Evolutionary conservation across 1,140 invertebrate genomes (phyloP).

Genomic region (Amyelois transitella): DNA sequence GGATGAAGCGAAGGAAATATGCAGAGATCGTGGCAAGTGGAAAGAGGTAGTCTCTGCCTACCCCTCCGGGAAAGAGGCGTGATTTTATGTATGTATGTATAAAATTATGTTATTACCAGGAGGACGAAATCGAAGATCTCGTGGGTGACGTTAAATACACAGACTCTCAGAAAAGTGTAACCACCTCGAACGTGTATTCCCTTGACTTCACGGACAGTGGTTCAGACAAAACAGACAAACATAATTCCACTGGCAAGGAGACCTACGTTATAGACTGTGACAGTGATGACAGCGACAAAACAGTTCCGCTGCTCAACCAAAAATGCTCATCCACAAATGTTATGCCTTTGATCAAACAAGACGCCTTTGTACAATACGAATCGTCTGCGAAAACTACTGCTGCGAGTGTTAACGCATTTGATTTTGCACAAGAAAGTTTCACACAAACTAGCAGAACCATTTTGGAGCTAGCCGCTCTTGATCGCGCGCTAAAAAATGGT

Average conservation of each 20-base stretch:
- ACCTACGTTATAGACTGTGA: slow-evolving; percentile 56
- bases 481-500: slow-evolving; percentile 18
- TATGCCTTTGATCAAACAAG: slow-evolving; percentile 1
- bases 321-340: slow-evolving; percentile 13
- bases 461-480: slow-evolving; percentile 42
- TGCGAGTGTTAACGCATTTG: slow-evolving; percentile 20
- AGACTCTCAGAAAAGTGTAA: slow-evolving; percentile 61
- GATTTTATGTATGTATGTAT: too few relatives aligned
- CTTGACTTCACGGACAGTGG: slow-evolving; percentile 55
- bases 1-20: too few relatives aligned
- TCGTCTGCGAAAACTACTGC: slow-evolving; percentile 14
- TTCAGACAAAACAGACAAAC: slow-evolving; percentile 49
- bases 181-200: slow-evolving; percentile 50
- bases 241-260: slow-evolving; percentile 54
- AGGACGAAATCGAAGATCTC: slow-evolving; percentile 51
- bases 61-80: too few relatives aligned
- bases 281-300: slow-evolving; percentile 46
- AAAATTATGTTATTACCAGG: slow-evolving; percentile 22
- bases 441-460: slow-evolving; percentile 68
- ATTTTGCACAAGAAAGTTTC: slow-evolving; percentile 46
- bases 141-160: slow-evolving; percentile 48
- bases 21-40: too few relatives aligned
- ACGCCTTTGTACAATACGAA: slow-evolving; percentile 11
- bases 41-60: too few relatives aligned
- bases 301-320: slow-evolving; percentile 20